Base-by-base conservation (phyloP, 92 coral and sea anemone species). In the Palythoa heliodiscus region DNA sequence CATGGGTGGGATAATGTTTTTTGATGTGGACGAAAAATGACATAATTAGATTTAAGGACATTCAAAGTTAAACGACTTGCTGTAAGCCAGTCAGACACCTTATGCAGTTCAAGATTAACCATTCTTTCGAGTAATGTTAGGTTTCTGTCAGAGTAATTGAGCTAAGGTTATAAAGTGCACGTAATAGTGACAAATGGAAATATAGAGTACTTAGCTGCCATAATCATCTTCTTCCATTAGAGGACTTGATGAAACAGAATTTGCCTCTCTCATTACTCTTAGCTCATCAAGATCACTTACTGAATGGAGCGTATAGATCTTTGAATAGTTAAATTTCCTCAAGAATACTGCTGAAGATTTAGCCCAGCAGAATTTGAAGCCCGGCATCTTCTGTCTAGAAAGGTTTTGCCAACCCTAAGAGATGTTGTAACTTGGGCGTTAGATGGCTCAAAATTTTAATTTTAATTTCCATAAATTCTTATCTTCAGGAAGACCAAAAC, bases 351-450 rank as follows among this genome's bases (percentile, higher is more conserved):
- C 84, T 14, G 75, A 43, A 50, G 74, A 54, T 58, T 88, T 88
- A 68, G 87, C 82, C 87, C 90, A 82, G 82, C 90, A 87, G 70
- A 52, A 87, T 48, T 60, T 82, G 83, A 57, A 87, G 35, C 69
- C 61, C 11, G n/a, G n/a, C n/a, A n/a, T n/a, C 24, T 19, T 53
- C 38, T 24, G n/a, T 38, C 48, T 79, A 12, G 50, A 79, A 79
- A 23, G 84, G 14, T 54, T 79, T 79, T 20, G 84, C 85, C 23
- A 37, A 66, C 16, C 43, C n/a, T 9, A 79, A 58, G 16, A 87
- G 71, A 19, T 71, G 54, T 71, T 87, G 87, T 25, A 74, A 16
- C 61, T 64, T 87, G 52, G 90, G 90, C 23, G 86, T 73, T 12
- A 87, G 78, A 75, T 82, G 83, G 15, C 85, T 78, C 50, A 72